Evolutionary conservation across 2,113 vertebrate species (phyloP).

Genomic region (Callopanchax toddi): DNA sequence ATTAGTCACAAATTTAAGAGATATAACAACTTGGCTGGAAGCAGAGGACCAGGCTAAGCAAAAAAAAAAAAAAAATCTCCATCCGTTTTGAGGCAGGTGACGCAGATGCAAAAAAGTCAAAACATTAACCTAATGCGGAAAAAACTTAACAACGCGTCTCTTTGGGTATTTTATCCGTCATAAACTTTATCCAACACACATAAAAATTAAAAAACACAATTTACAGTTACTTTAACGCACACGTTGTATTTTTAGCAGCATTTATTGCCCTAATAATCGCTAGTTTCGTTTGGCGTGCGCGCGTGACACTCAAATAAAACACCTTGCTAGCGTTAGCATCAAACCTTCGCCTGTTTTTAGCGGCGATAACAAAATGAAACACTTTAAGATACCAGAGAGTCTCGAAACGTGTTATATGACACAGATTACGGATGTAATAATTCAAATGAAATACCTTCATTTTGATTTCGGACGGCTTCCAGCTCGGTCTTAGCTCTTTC

Average conservation of each 20-base stretch:
- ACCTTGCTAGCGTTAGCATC: background rate
- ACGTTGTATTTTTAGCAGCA: background rate
- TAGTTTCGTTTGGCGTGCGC: background rate
- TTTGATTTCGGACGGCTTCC: conserved; percentile 81
- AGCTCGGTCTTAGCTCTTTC: conserved; percentile 78
- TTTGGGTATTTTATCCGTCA: background rate
- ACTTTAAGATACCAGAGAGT: too few species aligned
- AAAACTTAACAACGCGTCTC: background rate
- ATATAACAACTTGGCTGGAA: too few species aligned
- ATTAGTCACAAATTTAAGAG: too few species aligned
- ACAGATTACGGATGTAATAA: too few species aligned
- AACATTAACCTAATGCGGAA: conserved; percentile 1
- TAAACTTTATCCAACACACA: background rate
- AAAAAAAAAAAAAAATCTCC: background rate
- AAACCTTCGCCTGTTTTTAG: too few species aligned
- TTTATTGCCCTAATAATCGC: background rate
- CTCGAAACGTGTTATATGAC: background rate
- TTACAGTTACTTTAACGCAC: fast-evolving
- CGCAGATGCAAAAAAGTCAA: conserved; percentile 56
- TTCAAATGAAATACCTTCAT: conserved; percentile 71
- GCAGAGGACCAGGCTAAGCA: background rate
- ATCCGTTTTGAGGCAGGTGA: conserved; percentile 25
- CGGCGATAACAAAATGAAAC: background rate
- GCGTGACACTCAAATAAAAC: background rate
- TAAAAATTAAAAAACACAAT: background rate